Conservation (phyloP, 2,888 invertebrate genomes). For the Halictus ligatus region DNA sequence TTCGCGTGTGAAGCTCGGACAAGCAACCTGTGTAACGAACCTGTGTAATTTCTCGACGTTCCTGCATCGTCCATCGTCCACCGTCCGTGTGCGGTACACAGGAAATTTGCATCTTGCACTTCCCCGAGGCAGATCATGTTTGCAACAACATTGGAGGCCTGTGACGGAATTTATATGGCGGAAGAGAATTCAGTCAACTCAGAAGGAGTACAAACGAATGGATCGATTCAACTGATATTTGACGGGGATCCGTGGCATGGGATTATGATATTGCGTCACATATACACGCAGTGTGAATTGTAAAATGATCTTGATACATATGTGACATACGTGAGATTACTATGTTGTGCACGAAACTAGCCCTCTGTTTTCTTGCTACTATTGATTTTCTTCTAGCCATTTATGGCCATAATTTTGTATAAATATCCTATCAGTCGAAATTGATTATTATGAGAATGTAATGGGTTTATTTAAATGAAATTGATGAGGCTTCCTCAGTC, state of each 20-base stretch:
- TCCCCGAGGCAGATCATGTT: neutral
- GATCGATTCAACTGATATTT: neutral
- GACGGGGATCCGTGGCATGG: neutral
- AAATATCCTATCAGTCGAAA: no score
- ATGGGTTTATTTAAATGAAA: no score
- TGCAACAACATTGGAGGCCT: constrained; percentile 4
- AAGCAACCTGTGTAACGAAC: neutral
- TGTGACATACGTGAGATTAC: neutral
- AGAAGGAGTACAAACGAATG: neutral
- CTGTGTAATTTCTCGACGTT: neutral
- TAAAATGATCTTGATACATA: neutral
- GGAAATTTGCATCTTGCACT: constrained; percentile 21
- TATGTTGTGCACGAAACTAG: neutral
- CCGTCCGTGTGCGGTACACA: neutral
- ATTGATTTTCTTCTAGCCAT: neutral
- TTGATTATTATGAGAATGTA: no score
- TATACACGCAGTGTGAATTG: neutral
- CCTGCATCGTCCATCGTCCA: neutral
- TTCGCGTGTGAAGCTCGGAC: neutral
- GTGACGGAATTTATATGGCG: neutral
- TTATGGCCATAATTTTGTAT: no score
- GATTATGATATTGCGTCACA: neutral
- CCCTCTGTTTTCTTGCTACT: neutral
- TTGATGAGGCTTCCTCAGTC: no score
- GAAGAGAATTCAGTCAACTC: neutral